Percentiles rank a stretch among this genome's conserved stretches.
Conservation (phyloP, 2,888 invertebrate genomes). For the Digitonthophagus gazella region DNA sequence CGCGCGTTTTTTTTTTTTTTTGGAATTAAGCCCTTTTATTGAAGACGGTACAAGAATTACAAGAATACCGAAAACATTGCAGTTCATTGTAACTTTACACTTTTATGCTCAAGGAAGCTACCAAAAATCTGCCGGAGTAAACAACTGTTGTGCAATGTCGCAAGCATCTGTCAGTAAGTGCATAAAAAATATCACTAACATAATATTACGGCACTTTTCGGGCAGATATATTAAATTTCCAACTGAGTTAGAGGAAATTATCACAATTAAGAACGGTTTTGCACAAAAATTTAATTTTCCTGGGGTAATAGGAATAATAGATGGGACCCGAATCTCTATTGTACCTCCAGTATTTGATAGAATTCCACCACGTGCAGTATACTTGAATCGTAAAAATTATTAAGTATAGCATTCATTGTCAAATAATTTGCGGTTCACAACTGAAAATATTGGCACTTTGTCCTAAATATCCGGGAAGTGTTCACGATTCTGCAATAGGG, state of each 20-base stretch:
- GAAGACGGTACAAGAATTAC: conserved; percentile 9
- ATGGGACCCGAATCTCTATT: conserved; percentile 17
- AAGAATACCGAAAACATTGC: background rate
- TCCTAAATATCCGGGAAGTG: conserved; percentile 8
- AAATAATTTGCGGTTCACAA: conserved; percentile 17
- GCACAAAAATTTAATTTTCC: conserved; percentile 18
- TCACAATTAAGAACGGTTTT: conserved; percentile 20
- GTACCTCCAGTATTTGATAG: conserved; percentile 16
- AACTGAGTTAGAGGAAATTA: conserved; percentile 18
- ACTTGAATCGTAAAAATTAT: conserved; percentile 16
- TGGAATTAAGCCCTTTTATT: too few relatives aligned
- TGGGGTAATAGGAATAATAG: conserved; percentile 15
- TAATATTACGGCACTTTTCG: conserved; percentile 8
- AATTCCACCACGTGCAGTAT: conserved; percentile 16
- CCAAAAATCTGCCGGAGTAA: conserved; percentile 24
- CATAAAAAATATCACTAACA: conserved; percentile 6
- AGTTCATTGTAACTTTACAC: conserved; percentile 20
- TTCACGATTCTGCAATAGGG: conserved; percentile 20
- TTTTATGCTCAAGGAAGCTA: conserved; percentile 27
- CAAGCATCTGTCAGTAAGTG: conserved; percentile 10
- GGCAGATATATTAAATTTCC: conserved; percentile 17
- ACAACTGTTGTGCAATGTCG: conserved; percentile 20
- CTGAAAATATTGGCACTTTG: too few relatives aligned
- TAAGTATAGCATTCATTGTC: conserved; percentile 19
- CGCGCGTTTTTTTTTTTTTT: conserved; percentile 12